These are phyloP conservation scores for Hirtodrosophila cameraria DNA, from an alignment of 2,888 invertebrate species.

Conservation along the genomic window DNA sequence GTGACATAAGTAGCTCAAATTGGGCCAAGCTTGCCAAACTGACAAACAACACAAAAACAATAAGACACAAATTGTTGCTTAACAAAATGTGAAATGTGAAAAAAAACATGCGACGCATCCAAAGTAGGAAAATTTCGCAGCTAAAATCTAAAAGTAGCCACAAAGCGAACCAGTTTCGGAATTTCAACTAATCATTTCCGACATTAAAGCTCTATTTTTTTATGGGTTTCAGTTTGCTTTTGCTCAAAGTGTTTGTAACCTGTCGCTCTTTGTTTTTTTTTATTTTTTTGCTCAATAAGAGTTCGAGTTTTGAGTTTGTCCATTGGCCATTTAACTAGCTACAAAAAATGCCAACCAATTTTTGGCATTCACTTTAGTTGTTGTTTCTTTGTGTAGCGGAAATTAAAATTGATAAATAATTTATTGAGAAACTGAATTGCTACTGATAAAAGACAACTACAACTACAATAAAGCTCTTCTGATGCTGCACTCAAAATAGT, in stretches of 20 bases:
- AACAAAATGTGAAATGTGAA: slow-evolving; percentile 15
- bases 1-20: slow-evolving; percentile 27
- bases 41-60: slow-evolving; percentile 2
- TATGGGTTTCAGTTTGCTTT: background rate
- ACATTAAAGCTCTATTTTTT: slow-evolving; percentile 23
- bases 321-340: slow-evolving; percentile 22
- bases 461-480: background rate
- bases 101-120: slow-evolving; percentile 39
- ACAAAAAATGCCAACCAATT: slow-evolving; percentile 26
- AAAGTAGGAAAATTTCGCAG: slow-evolving; percentile 53
- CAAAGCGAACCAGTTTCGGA: slow-evolving; percentile 61
- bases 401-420: slow-evolving; percentile 66
- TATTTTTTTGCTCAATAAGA: slow-evolving; percentile 19
- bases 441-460: slow-evolving; percentile 8
- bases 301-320: slow-evolving; percentile 25
- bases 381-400: slow-evolving; percentile 52
- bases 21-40: slow-evolving; percentile 26
- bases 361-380: slow-evolving; percentile 47
- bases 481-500: slow-evolving; percentile 23
- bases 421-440: slow-evolving; percentile 48
- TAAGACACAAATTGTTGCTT: slow-evolving; percentile 23
- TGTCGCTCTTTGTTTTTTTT: slow-evolving; percentile 26
- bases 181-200: slow-evolving; percentile 58
- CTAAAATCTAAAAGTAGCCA: slow-evolving; percentile 20
- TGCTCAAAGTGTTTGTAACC: slow-evolving; percentile 35